Evolutionary conservation across 2,113 vertebrate genomes (phyloP).

Genomic region (Agapornis roseicollis): DNA sequence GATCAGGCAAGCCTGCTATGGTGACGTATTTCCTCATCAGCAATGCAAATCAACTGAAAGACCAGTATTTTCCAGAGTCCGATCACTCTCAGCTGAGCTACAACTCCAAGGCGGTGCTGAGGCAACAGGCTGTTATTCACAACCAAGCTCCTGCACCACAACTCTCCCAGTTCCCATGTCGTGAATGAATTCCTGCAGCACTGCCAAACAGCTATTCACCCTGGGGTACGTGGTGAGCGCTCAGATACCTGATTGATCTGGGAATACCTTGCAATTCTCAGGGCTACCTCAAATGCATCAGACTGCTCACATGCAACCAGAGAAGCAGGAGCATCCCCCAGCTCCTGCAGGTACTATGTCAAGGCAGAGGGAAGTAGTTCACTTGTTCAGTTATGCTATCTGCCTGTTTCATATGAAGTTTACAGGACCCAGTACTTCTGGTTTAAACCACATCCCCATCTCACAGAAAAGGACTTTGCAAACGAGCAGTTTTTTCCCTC

Average conservation of each 20-base stretch:
- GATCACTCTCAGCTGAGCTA: not conserved
- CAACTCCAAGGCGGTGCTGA: not conserved
- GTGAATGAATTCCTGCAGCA: not conserved
- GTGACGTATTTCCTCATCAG: conserved; percentile 23
- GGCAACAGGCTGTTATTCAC: not conserved
- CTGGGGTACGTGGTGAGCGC: not conserved
- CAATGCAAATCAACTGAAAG: conserved; percentile 34
- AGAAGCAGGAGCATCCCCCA: not conserved
- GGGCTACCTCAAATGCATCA: not conserved
- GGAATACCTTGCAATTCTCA: not conserved
- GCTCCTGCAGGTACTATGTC: not conserved
- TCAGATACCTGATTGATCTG: not conserved
- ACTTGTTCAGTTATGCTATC: not conserved
- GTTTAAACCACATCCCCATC: not conserved
- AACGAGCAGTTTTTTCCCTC: not conserved
- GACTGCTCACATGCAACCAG: not conserved
- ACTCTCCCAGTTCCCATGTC: not conserved
- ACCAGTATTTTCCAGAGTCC: not conserved
- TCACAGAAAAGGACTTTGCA: not conserved
- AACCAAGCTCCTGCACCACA: not conserved
- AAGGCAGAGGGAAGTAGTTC: not conserved
- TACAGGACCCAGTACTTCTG: not conserved
- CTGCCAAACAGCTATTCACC: not conserved
- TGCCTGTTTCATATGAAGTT: not conserved
- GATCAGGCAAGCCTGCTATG: conserved; percentile 33